A percentile compares a stretch with the other conserved stretches of the same genome.
These are phyloP conservation scores for Champsocephalus gunnari DNA, from an alignment of 2,797 vertebrate genomes.

Conservation along the genomic window DNA sequence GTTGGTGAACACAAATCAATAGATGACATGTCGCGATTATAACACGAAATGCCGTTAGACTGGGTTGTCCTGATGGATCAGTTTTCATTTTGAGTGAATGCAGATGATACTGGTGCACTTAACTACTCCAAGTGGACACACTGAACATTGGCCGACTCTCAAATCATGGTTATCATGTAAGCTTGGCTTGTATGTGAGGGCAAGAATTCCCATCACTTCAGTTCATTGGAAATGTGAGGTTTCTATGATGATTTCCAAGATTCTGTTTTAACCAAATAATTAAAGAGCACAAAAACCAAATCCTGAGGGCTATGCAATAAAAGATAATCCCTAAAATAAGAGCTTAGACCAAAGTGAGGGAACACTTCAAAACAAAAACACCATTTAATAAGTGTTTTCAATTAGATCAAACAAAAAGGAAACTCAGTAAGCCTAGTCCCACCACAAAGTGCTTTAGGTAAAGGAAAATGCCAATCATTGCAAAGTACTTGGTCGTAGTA, in stretches of 20 bases:
- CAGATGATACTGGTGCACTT: background rate
- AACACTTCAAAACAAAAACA: too few species aligned
- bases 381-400: too few species aligned
- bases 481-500: too few species aligned
- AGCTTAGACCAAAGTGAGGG: too few species aligned
- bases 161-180: background rate
- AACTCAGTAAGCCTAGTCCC: too few species aligned
- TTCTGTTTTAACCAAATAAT: slow-evolving; percentile 1
- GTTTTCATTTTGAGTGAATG: slow-evolving; percentile 4
- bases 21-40: too few species aligned
- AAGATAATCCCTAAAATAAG: too few species aligned
- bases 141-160: background rate
- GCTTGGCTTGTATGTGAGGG: background rate
- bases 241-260: background rate
- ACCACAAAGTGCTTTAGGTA: too few species aligned
- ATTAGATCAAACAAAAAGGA: too few species aligned
- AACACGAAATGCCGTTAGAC: too few species aligned
- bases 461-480: too few species aligned
- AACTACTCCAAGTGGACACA: background rate
- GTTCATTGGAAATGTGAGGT: background rate
- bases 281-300: background rate
- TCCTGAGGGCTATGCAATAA: background rate
- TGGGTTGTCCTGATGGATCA: background rate
- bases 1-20: too few species aligned
- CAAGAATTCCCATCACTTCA: background rate